These are phyloP conservation scores for Monopterus albus DNA, from an alignment of 2,113 vertebrate species.

Conservation along the genomic window DNA sequence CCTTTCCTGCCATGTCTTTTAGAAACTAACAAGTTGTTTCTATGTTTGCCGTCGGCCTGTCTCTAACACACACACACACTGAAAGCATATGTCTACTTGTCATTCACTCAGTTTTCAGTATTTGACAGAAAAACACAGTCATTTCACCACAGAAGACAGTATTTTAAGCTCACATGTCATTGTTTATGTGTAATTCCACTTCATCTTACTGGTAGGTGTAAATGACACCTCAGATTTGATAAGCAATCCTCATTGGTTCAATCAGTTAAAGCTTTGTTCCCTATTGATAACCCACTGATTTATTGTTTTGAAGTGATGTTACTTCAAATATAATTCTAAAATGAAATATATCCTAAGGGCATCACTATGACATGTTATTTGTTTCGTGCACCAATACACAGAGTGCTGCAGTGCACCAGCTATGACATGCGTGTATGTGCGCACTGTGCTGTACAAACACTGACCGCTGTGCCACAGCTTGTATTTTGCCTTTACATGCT, in stretches of 20 bases:
- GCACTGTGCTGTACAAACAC: no score
- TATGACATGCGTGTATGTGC: no score
- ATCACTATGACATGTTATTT: no score
- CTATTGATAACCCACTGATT: no score
- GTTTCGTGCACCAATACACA: no score
- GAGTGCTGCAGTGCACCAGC: no score
- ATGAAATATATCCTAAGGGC: no score
- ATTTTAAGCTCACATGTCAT: background rate
- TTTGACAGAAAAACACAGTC: background rate
- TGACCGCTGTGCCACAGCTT: no score
- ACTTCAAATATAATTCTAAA: no score
- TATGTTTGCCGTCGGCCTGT: background rate
- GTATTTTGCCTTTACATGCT: no score
- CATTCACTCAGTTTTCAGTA: background rate
- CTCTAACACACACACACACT: background rate
- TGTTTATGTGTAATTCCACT: background rate
- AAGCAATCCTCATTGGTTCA: background rate
- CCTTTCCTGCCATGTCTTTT: background rate
- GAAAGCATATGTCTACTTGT: background rate
- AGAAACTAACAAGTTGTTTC: slow-evolving; percentile 8
- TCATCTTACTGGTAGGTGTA: background rate
- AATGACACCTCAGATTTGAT: background rate
- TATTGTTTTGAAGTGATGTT: no score
- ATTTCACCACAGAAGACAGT: background rate
- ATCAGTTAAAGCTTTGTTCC: background rate